Conservation (phyloP, 2,113 vertebrate genomes). For the Montifringilla adamsi region DNA sequence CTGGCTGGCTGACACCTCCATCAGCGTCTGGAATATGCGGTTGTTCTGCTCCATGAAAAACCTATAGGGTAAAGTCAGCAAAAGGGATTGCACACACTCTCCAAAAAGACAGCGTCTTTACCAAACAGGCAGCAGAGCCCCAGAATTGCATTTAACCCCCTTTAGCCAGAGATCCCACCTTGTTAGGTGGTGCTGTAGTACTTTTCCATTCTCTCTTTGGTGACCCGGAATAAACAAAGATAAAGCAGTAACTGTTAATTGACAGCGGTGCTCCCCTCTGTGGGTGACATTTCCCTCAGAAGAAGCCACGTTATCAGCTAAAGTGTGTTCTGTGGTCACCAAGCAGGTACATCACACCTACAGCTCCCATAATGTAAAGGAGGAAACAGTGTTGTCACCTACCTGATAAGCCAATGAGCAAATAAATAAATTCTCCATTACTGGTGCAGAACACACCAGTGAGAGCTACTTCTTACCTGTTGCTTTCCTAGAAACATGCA, state of each 20-base stretch:
- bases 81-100: neutral
- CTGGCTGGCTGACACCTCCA: conserved; percentile 87
- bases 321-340: neutral
- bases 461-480: neutral
- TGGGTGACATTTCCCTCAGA: neutral
- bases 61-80: conserved; percentile 62
- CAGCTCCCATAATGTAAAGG: neutral
- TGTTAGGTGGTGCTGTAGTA: neutral
- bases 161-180: neutral
- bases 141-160: neutral
- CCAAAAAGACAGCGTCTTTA: neutral
- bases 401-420: neutral
- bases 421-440: neutral
- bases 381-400: neutral
- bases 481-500: neutral
- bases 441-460: neutral
- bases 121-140: neutral
- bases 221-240: neutral
- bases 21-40: conserved; percentile 93
- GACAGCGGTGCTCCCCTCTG: neutral
- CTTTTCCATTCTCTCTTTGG: neutral
- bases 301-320: neutral
- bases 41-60: conserved; percentile 99
- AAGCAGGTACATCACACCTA: neutral
- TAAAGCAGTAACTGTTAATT: neutral